A percentile compares a stretch with the other conserved stretches of the same genome.
These are phyloP conservation scores for Hyles euphorbiae DNA, from an alignment of 1,140 invertebrate species.

Conservation along the genomic window DNA sequence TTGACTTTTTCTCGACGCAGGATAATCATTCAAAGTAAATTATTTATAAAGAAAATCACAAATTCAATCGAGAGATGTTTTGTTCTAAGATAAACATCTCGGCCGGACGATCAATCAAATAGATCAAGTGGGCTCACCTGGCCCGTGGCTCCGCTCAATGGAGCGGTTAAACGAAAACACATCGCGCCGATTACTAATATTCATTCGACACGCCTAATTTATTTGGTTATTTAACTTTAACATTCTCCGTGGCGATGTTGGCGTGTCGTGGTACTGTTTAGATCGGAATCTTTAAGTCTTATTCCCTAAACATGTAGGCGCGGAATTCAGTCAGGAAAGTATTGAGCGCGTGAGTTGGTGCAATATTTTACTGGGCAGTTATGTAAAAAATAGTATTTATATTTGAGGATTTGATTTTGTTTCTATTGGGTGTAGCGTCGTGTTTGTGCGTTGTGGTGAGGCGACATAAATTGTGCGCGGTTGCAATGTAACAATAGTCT, in stretches of 20 bases:
- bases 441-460: conserved; percentile 29
- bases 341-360: too few relatives aligned
- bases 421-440: conserved; percentile 20
- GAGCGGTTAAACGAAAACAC: conserved; percentile 23
- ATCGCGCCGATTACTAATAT: conserved; percentile 27
- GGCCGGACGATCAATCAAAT: conserved; percentile 28
- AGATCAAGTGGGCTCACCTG: conserved; percentile 21
- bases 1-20: conserved; percentile 3
- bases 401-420: conserved; percentile 6
- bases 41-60: conserved; percentile 22
- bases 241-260: background rate
- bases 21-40: conserved; percentile 15
- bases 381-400: too few relatives aligned
- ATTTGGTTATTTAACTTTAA: conserved; percentile 18
- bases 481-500: conserved; percentile 49
- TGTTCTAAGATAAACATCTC: conserved; percentile 27
- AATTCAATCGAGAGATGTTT: conserved; percentile 30
- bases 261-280: too few relatives aligned
- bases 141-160: conserved; percentile 14
- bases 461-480: conserved; percentile 48
- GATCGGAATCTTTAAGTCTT: conserved; percentile 1
- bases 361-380: too few relatives aligned
- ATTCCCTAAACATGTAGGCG: background rate
- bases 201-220: conserved; percentile 21
- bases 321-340: background rate